Percentiles rank a stretch among this genome's conserved stretches.
These are phyloP conservation scores for Folsomia manolachei DNA, from an alignment of 2,888 invertebrate genomes.

Conservation along the genomic window DNA sequence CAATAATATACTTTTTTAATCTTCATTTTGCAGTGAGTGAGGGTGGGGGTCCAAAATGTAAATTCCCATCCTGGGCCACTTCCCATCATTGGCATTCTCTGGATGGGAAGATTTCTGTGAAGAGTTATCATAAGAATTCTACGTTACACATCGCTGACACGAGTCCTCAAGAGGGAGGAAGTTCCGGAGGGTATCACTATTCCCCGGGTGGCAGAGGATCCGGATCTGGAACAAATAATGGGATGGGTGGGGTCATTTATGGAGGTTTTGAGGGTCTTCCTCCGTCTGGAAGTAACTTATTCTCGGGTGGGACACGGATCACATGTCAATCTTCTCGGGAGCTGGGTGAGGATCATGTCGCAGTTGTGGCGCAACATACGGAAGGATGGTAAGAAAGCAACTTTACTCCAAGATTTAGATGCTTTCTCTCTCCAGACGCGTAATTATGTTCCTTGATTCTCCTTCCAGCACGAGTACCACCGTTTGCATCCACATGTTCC, in stretches of 20 bases:
- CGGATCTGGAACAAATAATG: no score
- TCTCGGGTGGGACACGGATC: slow-evolving; percentile 43
- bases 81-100: slow-evolving; percentile 77
- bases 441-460: no score
- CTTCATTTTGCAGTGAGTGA: slow-evolving; percentile 26
- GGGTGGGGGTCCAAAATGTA: slow-evolving; percentile 57
- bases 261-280: slow-evolving; percentile 16
- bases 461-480: slow-evolving; percentile 72
- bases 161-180: slow-evolving; percentile 53
- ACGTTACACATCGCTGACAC: slow-evolving; percentile 62
- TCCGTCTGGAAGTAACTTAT: slow-evolving; percentile 23
- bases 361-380: slow-evolving; percentile 70
- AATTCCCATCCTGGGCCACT: slow-evolving; percentile 75
- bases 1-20: background rate
- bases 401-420: background rate
- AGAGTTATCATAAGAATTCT: slow-evolving; percentile 73
- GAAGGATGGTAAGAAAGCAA: slow-evolving; percentile 65
- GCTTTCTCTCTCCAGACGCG: no score
- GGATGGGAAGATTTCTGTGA: slow-evolving; percentile 64
- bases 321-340: slow-evolving; percentile 43
- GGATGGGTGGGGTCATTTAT: slow-evolving; percentile 17
- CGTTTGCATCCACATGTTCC: slow-evolving; percentile 72
- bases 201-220: background rate
- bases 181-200: slow-evolving; percentile 21
- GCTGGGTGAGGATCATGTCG: slow-evolving; percentile 51